Percentiles rank a stretch among this genome's conserved stretches.
phyloP scores from a whole-genome alignment of 2,113 vertebrate genomes.

The Burhinus oedicnemus region DNA sequence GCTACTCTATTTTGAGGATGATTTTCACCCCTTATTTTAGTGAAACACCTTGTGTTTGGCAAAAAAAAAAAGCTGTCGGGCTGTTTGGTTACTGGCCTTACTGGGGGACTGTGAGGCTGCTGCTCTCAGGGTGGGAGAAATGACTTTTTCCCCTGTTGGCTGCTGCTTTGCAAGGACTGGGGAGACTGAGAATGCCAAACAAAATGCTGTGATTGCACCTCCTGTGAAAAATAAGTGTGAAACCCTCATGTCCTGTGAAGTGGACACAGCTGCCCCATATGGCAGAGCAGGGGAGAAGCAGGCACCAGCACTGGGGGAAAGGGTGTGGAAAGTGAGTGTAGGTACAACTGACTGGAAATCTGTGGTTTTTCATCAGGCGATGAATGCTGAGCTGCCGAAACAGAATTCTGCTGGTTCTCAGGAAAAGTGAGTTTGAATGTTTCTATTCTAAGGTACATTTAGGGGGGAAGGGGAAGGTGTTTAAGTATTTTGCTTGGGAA shows the following conservation, averaged over 20 bases:
- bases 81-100: neutral
- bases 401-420: neutral
- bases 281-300: neutral
- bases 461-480: neutral
- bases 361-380: neutral
- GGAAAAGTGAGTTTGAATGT: neutral
- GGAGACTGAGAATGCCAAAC: neutral
- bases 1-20: neutral
- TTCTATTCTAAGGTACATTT: neutral
- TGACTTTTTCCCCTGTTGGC: neutral
- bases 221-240: neutral
- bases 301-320: no score
- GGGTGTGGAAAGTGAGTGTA: rapidly evolving
- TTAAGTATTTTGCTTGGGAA: neutral
- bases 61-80: neutral
- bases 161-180: neutral
- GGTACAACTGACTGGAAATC: neutral
- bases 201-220: neutral
- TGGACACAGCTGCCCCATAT: neutral
- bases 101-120: neutral
- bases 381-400: neutral
- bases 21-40: neutral
- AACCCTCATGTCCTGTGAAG: neutral
- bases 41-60: neutral
- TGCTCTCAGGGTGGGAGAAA: neutral